phyloP scores from a whole-genome alignment of 2,113 vertebrate genomes.

The Pitta sordida region DNA sequence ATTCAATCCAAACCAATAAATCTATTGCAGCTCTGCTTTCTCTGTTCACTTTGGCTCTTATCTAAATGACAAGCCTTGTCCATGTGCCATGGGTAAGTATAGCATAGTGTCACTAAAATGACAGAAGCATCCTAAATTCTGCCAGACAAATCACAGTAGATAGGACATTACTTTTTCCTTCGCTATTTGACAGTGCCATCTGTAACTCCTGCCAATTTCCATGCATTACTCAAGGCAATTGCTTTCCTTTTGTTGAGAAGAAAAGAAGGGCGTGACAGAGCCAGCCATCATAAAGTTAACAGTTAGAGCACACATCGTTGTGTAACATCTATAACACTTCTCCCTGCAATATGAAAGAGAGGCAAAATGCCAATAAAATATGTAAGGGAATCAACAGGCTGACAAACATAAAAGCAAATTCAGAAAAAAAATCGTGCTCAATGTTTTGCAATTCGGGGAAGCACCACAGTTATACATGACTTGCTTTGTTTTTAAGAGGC shows the following conservation, averaged over 20 bases:
- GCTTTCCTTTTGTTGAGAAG: not conserved
- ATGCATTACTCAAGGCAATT: not conserved
- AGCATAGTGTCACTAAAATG: not conserved
- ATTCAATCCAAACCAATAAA: not conserved
- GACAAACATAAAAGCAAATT: not conserved
- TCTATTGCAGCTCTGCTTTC: not conserved
- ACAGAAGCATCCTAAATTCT: conserved; percentile 2
- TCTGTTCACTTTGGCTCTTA: not conserved
- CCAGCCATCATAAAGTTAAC: not conserved
- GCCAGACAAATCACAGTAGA: conserved; percentile 32
- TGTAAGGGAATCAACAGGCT: not conserved
- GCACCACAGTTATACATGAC: not conserved
- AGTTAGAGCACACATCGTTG: not conserved
- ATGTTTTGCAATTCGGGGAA: not conserved
- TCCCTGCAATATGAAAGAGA: not conserved
- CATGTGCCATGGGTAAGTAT: not conserved
- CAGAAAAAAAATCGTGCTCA: not conserved
- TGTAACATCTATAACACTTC: not conserved
- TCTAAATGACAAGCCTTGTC: not conserved
- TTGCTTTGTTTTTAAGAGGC: not conserved
- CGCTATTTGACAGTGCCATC: not conserved
- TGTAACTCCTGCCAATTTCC: conserved; percentile 15
- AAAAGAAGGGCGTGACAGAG: not conserved
- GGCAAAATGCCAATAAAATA: not conserved
- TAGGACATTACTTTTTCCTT: not conserved